A percentile compares a stretch with the other conserved stretches of the same genome.
Evolutionary conservation across 1,140 invertebrate genomes (phyloP).

Genomic region (Pseudomyrmex gracilis): DNA sequence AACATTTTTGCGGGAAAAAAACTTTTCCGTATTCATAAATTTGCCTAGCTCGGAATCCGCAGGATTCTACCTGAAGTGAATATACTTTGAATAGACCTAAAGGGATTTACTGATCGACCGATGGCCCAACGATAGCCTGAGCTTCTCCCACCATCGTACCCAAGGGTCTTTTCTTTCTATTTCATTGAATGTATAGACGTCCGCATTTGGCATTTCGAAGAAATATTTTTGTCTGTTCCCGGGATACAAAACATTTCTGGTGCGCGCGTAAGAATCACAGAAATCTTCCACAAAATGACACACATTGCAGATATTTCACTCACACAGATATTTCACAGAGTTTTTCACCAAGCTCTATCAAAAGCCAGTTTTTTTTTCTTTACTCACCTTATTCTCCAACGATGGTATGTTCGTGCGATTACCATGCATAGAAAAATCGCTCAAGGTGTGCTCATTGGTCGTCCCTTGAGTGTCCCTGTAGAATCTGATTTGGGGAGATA

Average conservation of each 20-base stretch:
- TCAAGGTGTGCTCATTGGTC: constrained; percentile 76
- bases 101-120: constrained; percentile 73
- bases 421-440: constrained; percentile 80
- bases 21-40: too few species aligned
- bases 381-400: constrained; percentile 81
- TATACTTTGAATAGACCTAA: constrained; percentile 81
- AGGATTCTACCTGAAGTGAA: constrained; percentile 83
- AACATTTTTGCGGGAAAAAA: too few species aligned
- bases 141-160: constrained; percentile 76
- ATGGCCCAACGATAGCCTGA: constrained; percentile 74
- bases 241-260: not conserved
- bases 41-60: constrained; percentile 64
- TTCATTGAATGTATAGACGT: constrained; percentile 72
- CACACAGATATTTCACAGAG: not conserved
- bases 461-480: constrained; percentile 82
- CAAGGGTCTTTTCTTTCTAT: constrained; percentile 72
- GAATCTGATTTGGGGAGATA: constrained; percentile 81
- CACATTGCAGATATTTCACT: not conserved
- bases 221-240: constrained; percentile 62
- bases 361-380: not conserved
- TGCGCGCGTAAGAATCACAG: not conserved
- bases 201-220: constrained; percentile 61
- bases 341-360: not conserved
- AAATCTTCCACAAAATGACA: constrained; percentile 10
- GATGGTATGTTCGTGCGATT: constrained; percentile 81